Base-by-base conservation (phyloP, 2,888 invertebrate genomes). In the Latrodectus elegans region DNA sequence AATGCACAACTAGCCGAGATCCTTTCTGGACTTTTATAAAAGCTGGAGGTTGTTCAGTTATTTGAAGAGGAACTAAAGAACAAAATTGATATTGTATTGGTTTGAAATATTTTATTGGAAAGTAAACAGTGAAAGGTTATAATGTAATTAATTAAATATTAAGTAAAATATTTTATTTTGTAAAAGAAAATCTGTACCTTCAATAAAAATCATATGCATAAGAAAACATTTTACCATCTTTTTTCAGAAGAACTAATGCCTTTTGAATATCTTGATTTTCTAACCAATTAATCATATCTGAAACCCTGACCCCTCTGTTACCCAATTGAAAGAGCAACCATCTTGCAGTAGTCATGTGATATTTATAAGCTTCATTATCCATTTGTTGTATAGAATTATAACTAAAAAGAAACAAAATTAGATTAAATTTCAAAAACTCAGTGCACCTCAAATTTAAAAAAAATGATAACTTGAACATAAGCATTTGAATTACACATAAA, bases 251-350 rank as follows among this genome's bases (percentile, higher is more conserved):
- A 8, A 71, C 14, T 26, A 85, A 53, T 15, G 85, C 85, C 26
- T 70, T 80, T 75, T 80, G 64, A 52, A 80, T 49, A 15, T 70
- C 60, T 8, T 70, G 60, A n/a, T n/a, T n/a, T 64, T 85, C 70
- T 70, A 85, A 80, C 80, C 79, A 85, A 15, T 52, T 11, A 51
- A 80, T 70, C 1, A 85, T 53, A 64, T 80, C 67, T 64, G 60
- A 75, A 14, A 80, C 70, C 60, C 52, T 14, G 14, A 60, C 75
- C 11, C 70, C 71, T 65, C 51, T 71, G 26, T n/a, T 51, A 17
- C 79, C 85, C 11, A 85, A 80, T 38, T 79, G 22, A 38, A 14
- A 17, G 8, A 85, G 71, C 12, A 85, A 38, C 51, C 53, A 60
- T 70, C 64, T 75, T 4, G 68, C 85, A 38, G 79, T 73, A 38